Evolutionary conservation across 2,797 vertebrate species (phyloP).

Genomic region (Pantherophis alleghaniensis): DNA sequence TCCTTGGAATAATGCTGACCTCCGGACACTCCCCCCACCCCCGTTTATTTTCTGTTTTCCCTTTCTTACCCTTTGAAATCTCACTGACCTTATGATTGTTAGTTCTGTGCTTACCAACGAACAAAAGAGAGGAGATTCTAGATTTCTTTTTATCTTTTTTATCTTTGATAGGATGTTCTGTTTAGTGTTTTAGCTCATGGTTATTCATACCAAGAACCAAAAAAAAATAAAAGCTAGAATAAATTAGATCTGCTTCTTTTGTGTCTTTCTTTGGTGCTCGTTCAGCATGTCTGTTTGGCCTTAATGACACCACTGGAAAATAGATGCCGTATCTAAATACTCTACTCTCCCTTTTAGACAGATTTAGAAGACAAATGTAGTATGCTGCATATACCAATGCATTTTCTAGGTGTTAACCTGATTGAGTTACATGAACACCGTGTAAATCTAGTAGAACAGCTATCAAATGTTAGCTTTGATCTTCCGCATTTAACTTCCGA

Average conservation of each 20-base stretch:
- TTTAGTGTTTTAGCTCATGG: constrained; percentile 86
- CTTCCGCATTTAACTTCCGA: not conserved
- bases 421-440: not conserved
- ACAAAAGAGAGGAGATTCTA: constrained; percentile 45
- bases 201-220: constrained; percentile 75
- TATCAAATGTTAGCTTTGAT: not conserved
- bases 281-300: not conserved
- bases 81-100: constrained; percentile 69
- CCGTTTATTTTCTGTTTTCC: constrained; percentile 62
- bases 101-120: constrained; percentile 67
- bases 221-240: constrained; percentile 71
- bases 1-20: constrained; percentile 49
- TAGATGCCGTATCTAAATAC: not conserved
- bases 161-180: constrained; percentile 81
- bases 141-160: constrained; percentile 58
- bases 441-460: not conserved
- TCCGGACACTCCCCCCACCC: constrained; percentile 58
- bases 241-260: constrained; percentile 77
- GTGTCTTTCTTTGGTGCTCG: not conserved
- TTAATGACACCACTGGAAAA: not conserved
- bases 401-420: not conserved
- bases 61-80: constrained; percentile 66
- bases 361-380: not conserved
- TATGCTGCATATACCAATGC: not conserved
- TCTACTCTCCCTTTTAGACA: no score